phyloP scores from a whole-genome alignment of 1,140 invertebrate species.

The Nixonia krombeini region DNA sequence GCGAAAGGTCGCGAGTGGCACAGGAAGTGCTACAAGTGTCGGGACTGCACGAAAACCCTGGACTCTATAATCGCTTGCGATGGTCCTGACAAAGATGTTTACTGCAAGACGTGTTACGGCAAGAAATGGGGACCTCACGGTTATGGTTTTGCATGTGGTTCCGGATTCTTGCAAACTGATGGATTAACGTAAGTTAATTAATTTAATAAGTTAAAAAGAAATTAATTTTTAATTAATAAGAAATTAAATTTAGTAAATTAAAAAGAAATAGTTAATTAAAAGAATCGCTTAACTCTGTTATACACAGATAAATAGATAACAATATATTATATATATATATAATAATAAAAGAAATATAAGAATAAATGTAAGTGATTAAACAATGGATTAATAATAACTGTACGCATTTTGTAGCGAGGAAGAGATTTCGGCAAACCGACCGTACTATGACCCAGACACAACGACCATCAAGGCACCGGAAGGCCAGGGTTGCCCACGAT shows the following conservation, averaged over 20 bases:
- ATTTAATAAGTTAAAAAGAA: no score
- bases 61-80: conserved; percentile 94
- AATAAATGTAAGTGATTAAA: no score
- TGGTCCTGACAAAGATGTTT: conserved; percentile 90
- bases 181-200: conserved; percentile 82
- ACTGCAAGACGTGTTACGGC: conserved; percentile 90
- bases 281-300: no score
- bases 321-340: conserved; percentile 1
- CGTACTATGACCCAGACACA: conserved; percentile 87
- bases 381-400: no score
- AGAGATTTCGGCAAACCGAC: conserved; percentile 81
- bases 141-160: conserved; percentile 92
- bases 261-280: no score
- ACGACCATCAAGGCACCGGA: conserved; percentile 89
- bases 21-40: conserved; percentile 93
- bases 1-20: conserved; percentile 97
- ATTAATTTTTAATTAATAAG: no score
- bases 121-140: conserved; percentile 93
- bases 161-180: conserved; percentile 92
- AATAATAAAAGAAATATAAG: no score
- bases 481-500: conserved; percentile 91
- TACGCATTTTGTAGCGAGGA: conserved; percentile 77
- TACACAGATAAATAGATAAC: no score
- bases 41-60: conserved; percentile 92
- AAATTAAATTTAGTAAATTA: no score